Percentiles rank a stretch among this genome's conserved stretches.
Conservation (phyloP, 1,140 invertebrate species). For the Musca domestica region DNA sequence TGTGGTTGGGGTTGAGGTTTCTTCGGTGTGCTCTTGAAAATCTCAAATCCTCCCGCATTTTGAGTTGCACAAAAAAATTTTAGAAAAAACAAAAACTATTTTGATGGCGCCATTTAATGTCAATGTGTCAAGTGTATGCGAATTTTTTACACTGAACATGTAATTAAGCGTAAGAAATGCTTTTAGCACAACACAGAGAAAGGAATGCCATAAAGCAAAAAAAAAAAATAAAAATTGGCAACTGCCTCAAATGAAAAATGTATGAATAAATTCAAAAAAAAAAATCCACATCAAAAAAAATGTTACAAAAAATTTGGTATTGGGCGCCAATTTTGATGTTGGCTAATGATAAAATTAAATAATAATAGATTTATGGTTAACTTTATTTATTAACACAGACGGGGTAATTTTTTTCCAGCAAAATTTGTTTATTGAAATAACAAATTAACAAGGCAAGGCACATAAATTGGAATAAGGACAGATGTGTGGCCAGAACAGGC, state of each 20-base stretch:
- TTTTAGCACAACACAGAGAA: slow-evolving; percentile 8
- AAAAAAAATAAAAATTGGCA: not conserved
- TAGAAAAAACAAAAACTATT: not conserved
- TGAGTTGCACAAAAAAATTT: too few species aligned
- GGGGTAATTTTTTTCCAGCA: too few species aligned
- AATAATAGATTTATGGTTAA: too few species aligned
- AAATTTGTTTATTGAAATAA: too few species aligned
- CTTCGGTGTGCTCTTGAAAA: too few species aligned
- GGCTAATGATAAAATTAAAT: too few species aligned
- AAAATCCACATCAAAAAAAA: not conserved
- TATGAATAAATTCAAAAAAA: not conserved
- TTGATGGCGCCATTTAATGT: slow-evolving; percentile 16
- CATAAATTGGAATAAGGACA: too few species aligned
- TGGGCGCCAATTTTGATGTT: not conserved
- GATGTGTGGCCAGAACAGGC: too few species aligned
- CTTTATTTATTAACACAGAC: too few species aligned
- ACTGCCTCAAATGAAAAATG: not conserved
- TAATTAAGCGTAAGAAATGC: slow-evolving; percentile 18
- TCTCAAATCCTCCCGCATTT: too few species aligned
- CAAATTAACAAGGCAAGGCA: too few species aligned
- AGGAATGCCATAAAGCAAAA: not conserved
- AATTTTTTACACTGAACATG: not conserved
- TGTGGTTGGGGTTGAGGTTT: too few species aligned
- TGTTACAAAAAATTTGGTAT: not conserved
- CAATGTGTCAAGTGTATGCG: slow-evolving; percentile 20